Percentiles rank a stretch among this genome's conserved stretches.
Evolutionary conservation across 2,113 vertebrate genomes (phyloP).

Genomic region (Eulemur rufifrons): DNA sequence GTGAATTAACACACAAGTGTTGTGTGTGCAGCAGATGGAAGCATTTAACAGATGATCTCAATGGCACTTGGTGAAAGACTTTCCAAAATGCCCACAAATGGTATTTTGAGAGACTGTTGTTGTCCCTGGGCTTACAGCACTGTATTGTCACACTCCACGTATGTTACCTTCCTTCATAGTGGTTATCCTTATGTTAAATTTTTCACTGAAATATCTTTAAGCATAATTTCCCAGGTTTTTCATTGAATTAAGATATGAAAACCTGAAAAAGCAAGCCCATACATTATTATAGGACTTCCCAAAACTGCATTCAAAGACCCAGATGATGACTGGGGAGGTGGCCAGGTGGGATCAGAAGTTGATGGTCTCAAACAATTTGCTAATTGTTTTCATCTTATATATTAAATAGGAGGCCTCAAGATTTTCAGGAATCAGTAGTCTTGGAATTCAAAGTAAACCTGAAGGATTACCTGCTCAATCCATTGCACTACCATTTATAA

Average conservation of each 20-base stretch:
- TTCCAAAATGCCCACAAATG: constrained; percentile 6
- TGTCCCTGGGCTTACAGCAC: neutral
- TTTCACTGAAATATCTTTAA: constrained; percentile 21
- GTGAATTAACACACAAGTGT: neutral
- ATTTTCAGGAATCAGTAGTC: neutral
- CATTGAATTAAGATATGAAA: neutral
- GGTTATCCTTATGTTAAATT: neutral
- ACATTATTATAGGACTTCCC: neutral
- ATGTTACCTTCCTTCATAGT: neutral
- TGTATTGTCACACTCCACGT: neutral
- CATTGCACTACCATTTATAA: neutral
- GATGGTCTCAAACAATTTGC: neutral
- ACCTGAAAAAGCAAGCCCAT: neutral
- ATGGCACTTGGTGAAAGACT: neutral
- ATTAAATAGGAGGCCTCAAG: neutral
- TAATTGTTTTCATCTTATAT: neutral
- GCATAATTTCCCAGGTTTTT: neutral
- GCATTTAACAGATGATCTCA: neutral
- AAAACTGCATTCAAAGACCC: neutral
- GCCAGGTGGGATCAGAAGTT: neutral
- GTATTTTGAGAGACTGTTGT: neutral
- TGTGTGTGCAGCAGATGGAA: neutral
- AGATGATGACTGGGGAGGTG: neutral
- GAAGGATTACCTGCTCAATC: neutral
- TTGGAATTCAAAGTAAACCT: neutral